Percentiles rank a stretch among this genome's conserved stretches.
Evolutionary conservation across 1,140 invertebrate genomes (phyloP).

Genomic region (Pseudoatta argentina): DNA sequence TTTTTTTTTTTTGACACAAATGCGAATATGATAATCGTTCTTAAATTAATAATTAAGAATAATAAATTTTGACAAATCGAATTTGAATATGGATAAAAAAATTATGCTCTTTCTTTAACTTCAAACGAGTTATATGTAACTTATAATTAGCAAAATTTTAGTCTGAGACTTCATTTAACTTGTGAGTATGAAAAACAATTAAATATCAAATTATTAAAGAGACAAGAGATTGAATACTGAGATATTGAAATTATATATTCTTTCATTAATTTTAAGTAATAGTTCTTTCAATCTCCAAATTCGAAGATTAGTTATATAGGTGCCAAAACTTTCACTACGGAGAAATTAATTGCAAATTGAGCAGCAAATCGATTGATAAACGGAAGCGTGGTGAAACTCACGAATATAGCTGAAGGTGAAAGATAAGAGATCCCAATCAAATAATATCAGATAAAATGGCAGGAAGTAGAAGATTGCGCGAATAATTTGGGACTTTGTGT

Average conservation of each 20-base stretch:
- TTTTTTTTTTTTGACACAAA: neutral
- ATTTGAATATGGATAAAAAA: neutral
- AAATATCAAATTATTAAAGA: neutral
- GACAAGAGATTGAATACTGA: neutral
- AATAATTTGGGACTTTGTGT: constrained; percentile 29
- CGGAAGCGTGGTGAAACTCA: neutral
- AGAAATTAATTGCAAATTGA: constrained; percentile 8
- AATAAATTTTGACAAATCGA: neutral
- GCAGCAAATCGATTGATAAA: neutral
- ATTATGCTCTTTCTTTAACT: neutral
- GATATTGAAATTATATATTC: neutral
- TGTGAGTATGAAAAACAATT: neutral
- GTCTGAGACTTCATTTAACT: neutral
- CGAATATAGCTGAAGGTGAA: neutral
- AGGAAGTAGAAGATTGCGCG: constrained; percentile 7
- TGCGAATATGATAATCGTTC: neutral
- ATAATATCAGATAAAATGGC: constrained; percentile 2
- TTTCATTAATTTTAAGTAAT: neutral
- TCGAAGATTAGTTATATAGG: neutral
- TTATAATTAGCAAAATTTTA: neutral
- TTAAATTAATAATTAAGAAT: neutral
- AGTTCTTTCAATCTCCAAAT: neutral
- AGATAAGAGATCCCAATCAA: constrained; percentile 17
- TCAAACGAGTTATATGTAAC: neutral
- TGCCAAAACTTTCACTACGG: neutral